Conservation (phyloP, 2,888 invertebrate species). For the Pocota personata region DNA sequence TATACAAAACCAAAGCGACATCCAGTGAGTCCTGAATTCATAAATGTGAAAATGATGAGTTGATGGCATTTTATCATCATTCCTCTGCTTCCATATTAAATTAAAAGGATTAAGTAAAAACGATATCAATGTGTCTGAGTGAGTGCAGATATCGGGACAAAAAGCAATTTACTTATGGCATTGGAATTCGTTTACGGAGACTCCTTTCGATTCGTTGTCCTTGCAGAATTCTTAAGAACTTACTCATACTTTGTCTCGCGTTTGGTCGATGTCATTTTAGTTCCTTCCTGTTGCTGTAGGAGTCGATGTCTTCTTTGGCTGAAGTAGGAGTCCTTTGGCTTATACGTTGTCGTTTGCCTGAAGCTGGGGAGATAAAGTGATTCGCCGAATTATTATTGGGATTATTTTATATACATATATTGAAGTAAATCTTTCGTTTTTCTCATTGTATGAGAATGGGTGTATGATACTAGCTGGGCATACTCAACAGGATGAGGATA, state of each 20-base stretch:
- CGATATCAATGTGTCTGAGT: conserved; percentile 66
- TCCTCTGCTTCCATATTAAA: conserved; percentile 53
- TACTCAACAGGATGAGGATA: conserved; percentile 52
- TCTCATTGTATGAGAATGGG: not conserved
- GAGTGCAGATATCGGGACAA: conserved; percentile 62
- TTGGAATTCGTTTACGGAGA: conserved; percentile 47
- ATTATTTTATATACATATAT: conserved; percentile 69
- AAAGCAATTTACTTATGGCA: conserved; percentile 68
- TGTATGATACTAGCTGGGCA: not conserved
- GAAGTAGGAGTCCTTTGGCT: conserved; percentile 29
- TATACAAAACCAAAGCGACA: conserved; percentile 1
- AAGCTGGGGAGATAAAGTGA: conserved; percentile 62
- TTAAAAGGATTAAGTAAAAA: conserved; percentile 70
- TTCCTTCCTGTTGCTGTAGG: conserved; percentile 4
- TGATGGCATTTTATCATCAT: conserved; percentile 67
- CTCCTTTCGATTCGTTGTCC: conserved; percentile 20
- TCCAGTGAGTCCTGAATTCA: conserved; percentile 41
- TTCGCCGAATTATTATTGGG: conserved; percentile 69
- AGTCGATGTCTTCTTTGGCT: conserved; percentile 28
- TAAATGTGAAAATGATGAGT: conserved; percentile 69
- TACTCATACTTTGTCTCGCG: conserved; percentile 15
- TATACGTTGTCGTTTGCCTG: conserved; percentile 50
- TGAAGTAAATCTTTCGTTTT: conserved; percentile 52
- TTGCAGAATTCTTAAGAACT: conserved; percentile 53
- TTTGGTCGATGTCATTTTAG: conserved; percentile 45